Evolutionary conservation across 1,140 invertebrate species (phyloP).

Genomic region (Holcopasites calliopsidis): DNA sequence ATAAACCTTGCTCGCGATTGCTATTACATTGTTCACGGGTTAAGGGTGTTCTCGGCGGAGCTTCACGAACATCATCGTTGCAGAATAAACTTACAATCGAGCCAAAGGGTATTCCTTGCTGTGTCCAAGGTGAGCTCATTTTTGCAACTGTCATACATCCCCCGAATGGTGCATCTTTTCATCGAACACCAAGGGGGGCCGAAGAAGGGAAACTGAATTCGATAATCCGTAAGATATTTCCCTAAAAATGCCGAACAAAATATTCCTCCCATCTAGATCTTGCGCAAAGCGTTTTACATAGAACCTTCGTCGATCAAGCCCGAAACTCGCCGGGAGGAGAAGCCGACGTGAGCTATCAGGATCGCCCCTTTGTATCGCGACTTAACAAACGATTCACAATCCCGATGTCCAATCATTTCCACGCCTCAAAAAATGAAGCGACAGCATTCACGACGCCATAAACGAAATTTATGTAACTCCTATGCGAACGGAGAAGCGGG

Average conservation of each 20-base stretch:
- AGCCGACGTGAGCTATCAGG: background rate
- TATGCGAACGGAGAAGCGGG: background rate
- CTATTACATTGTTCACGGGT: too few species aligned
- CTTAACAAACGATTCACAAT: background rate
- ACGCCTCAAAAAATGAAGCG: background rate
- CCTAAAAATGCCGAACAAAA: background rate
- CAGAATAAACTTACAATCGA: too few species aligned
- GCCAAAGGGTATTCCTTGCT: too few species aligned
- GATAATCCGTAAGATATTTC: too few species aligned
- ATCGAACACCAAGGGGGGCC: too few species aligned
- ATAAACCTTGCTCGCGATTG: background rate
- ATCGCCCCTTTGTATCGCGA: background rate
- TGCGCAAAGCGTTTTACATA: background rate
- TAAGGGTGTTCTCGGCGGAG: too few species aligned
- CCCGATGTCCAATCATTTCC: background rate
- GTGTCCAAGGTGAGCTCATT: too few species aligned
- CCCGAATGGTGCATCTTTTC: too few species aligned
- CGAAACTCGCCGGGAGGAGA: background rate
- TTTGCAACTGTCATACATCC: too few species aligned
- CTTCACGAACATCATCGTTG: too few species aligned
- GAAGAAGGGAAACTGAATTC: too few species aligned
- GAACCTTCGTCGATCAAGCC: background rate
- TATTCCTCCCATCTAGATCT: background rate
- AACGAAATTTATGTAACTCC: constrained; percentile 8
- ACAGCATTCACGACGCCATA: background rate